phyloP scores from a whole-genome alignment of 2,888 invertebrate genomes.

The Galerucella calmariensis region DNA sequence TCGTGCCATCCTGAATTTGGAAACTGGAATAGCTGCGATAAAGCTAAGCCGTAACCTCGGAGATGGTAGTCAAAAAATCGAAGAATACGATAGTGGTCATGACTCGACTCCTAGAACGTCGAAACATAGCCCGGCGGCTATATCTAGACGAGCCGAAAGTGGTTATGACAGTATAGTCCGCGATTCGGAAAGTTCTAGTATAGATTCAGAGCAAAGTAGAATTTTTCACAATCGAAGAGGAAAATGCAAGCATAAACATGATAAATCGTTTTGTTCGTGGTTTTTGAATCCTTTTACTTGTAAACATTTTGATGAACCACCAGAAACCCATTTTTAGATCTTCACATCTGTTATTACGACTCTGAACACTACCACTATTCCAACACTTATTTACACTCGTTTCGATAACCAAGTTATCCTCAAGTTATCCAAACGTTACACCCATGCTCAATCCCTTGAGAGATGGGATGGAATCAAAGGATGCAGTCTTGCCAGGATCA shows the following conservation, averaged over 20 bases:
- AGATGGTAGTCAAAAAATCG: slow-evolving; percentile 69
- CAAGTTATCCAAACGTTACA: too few relatives aligned
- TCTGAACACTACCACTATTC: too few relatives aligned
- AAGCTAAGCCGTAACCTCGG: slow-evolving; percentile 71
- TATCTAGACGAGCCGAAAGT: slow-evolving; percentile 85
- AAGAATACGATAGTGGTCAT: slow-evolving; percentile 86
- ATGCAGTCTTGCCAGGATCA: too few relatives aligned
- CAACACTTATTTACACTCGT: too few relatives aligned
- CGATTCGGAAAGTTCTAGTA: slow-evolving; percentile 88
- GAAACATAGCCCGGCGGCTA: slow-evolving; percentile 82
- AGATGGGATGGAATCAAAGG: too few relatives aligned
- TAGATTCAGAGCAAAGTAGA: slow-evolving; percentile 76
- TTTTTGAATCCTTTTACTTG: slow-evolving; percentile 80
- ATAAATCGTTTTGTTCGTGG: slow-evolving; percentile 81
- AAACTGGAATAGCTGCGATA: slow-evolving; percentile 73
- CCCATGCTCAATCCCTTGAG: too few relatives aligned
- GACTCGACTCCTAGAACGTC: slow-evolving; percentile 86
- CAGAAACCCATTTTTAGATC: slow-evolving; percentile 63
- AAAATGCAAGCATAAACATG: slow-evolving; percentile 75
- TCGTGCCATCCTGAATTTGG: slow-evolving; percentile 71
- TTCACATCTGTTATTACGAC: too few relatives aligned
- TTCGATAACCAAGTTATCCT: too few relatives aligned
- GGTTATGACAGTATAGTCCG: slow-evolving; percentile 92
- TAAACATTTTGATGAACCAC: slow-evolving; percentile 75
- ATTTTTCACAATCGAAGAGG: slow-evolving; percentile 63